These are phyloP conservation scores for Pherbina coryleti DNA, from an alignment of 2,888 invertebrate genomes.

Conservation along the genomic window DNA sequence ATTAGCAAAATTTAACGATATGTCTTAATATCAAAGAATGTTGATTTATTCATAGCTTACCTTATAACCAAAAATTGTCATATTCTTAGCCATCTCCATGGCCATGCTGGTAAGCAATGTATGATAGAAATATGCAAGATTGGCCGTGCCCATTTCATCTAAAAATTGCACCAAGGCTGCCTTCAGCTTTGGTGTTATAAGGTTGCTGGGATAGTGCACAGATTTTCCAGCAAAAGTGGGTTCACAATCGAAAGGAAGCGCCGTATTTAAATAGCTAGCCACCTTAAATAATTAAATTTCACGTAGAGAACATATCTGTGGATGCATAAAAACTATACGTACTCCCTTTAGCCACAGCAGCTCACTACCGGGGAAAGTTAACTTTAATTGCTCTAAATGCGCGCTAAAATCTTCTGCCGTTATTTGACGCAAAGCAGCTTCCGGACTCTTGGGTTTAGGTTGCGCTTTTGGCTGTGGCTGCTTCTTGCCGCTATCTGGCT, in stretches of 20 bases:
- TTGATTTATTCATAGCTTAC: constrained; percentile 43
- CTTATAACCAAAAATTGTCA: constrained; percentile 73
- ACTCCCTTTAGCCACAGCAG: constrained; percentile 80
- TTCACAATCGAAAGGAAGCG: constrained; percentile 62
- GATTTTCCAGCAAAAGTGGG: constrained; percentile 63
- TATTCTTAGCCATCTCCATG: constrained; percentile 79
- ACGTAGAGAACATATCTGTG: no score
- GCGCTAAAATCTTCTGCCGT: constrained; percentile 73
- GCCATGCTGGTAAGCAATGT: constrained; percentile 78
- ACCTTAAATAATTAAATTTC: constrained; percentile 49
- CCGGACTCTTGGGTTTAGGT: constrained; percentile 61
- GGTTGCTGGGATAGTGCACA: constrained; percentile 61
- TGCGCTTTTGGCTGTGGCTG: constrained; percentile 41
- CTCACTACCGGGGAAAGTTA: constrained; percentile 79
- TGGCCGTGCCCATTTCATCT: constrained; percentile 75
- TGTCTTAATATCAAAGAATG: not conserved
- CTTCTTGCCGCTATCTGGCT: constrained; percentile 26
- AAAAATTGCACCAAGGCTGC: constrained; percentile 63
- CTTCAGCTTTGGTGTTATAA: constrained; percentile 57
- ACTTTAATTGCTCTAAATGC: constrained; percentile 73
- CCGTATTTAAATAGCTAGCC: constrained; percentile 59
- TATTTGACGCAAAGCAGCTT: constrained; percentile 68
- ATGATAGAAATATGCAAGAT: constrained; percentile 79
- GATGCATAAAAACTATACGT: constrained; percentile 57
- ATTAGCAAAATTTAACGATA: not conserved